Base-by-base conservation (phyloP, 2,888 invertebrate species). In the Cistogaster globosa region DNA sequence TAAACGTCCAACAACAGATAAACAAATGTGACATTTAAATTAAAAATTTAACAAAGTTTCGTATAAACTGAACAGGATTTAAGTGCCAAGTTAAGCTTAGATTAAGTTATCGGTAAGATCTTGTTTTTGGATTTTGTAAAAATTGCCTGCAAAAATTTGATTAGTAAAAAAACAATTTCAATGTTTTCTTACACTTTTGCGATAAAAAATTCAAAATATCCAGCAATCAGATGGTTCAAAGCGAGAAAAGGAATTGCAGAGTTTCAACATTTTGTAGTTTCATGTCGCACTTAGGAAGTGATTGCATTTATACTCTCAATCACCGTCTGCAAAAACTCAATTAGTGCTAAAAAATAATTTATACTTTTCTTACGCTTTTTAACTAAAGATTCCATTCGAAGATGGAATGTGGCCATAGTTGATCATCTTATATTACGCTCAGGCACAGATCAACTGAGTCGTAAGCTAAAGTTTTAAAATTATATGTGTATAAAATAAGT, bases 361-460 rank as follows among this genome's bases (percentile, higher is more conserved):
- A n/a, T 77, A 32, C 16, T 26, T 60, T 60, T 53, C 69, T 83
- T 71, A 76, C 82, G 53, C 63, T 32, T 62, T 20, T 75, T 62
- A 11, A 11, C n/a, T 4, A 5, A 18, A 8, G 4, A 16, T 38
- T 22, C 0, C 12, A 26, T 18, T 18, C 20, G 16, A n/a, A 32
- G 2, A 18, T 18, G 7, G 3, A 45, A 38, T 32, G 32, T 11
- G 18, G 45, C n/a, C n/a, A n/a, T 42, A 26, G 11, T 16, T 9
- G 16, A 16, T 32, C 42, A 42, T 42, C 8, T 20, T 3, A 60
- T 9, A 77, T 57, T 80, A 79, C 58, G 62, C 79, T 74, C 87
- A 86, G 87, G 87, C 22, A 86, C 86, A 6, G 63, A 62, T 87
- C 84, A 84, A 87, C 86, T 86, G 86, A 83, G 78, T 82, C 79